phyloP scores from a whole-genome alignment of 2,797 vertebrate genomes.

The Cyclopterus lumpus region DNA sequence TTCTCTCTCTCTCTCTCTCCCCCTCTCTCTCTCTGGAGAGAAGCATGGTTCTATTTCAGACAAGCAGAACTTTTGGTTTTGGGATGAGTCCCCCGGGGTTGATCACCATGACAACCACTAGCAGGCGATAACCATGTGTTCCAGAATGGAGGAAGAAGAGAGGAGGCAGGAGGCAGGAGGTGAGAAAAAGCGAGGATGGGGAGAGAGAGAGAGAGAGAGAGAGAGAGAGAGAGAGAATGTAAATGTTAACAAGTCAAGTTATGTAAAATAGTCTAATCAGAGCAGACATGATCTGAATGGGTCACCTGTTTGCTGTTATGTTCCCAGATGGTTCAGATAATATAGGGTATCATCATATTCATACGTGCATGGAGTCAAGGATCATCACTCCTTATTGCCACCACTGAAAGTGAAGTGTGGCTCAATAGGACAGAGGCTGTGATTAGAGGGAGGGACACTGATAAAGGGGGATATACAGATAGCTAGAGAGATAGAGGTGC shows the following conservation, averaged over 20 bases:
- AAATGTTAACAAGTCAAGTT: slow-evolving; percentile 51
- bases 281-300: background rate
- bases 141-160: slow-evolving; percentile 57
- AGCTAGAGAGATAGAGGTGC: slow-evolving; percentile 15
- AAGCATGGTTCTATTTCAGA: slow-evolving; percentile 76
- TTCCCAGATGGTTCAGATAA: background rate
- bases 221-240: slow-evolving; percentile 13
- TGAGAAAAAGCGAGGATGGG: slow-evolving; percentile 21
- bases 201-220: slow-evolving; percentile 32
- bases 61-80: slow-evolving; percentile 80
- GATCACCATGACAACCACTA: slow-evolving; percentile 84
- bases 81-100: slow-evolving; percentile 80
- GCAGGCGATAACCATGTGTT: slow-evolving; percentile 77
- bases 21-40: slow-evolving; percentile 30
- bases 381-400: slow-evolving; percentile 2
- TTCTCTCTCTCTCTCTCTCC: slow-evolving; percentile 20
- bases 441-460: slow-evolving; percentile 14
- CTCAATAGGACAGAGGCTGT: slow-evolving; percentile 23
- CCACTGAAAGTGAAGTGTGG: slow-evolving; percentile 3
- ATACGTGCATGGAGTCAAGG: background rate
- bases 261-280: slow-evolving; percentile 10
- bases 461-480: slow-evolving; percentile 8
- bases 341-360: background rate
- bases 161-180: slow-evolving; percentile 16
- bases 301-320: slow-evolving; percentile 6